Base-by-base conservation (phyloP, 2,113 vertebrate genomes). In the Nesogale talazaci region DNA sequence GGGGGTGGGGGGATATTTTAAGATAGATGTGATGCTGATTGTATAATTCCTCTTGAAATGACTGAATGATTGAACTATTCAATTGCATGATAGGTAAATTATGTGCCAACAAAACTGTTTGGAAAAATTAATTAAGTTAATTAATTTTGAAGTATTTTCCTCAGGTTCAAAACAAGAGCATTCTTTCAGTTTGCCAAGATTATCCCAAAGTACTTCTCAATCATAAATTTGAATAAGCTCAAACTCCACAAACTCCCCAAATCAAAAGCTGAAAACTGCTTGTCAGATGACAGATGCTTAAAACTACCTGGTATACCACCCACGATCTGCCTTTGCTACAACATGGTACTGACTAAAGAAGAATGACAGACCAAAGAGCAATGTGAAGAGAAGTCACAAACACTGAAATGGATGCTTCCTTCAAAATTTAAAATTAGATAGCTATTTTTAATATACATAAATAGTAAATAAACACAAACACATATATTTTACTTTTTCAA, bases 301-400 rank as follows among this genome's bases (percentile, higher is more conserved):
- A 88, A 89, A 90, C 31, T 42, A 83, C 3, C 6, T 31, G n/a
- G 34, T 36, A 59, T 15, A 70, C 76, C 31, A 80, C 12, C 34
- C 29, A 38, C 11, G 4, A 77, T 56, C 77, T 86, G 59, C 61
- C 36, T 3, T 46, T 10, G 29, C 29, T 80, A 8, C 88, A 67
- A 59, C 14, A 59, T 59, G 57, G 57, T 59, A 15, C 8, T 19
- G 20, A 10, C 57, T 59, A 59, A 19, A 59, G 14, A 34, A 36
- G 31, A 72, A 88, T 42, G 57, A 76, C 2, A 83, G 34, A 93
- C 79, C 72, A 56, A 29, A 90, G 31, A 90, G 65, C 16, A 79
- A 0, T 83, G 15, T 65, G 19, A 90, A 90, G 86, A 92, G 29
- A 1, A 3, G 52, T 31, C 16, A 42, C 81, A 89, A 84, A 83